phyloP scores from a whole-genome alignment of 2,113 vertebrate species.

The Hyperoodon ampullatus region DNA sequence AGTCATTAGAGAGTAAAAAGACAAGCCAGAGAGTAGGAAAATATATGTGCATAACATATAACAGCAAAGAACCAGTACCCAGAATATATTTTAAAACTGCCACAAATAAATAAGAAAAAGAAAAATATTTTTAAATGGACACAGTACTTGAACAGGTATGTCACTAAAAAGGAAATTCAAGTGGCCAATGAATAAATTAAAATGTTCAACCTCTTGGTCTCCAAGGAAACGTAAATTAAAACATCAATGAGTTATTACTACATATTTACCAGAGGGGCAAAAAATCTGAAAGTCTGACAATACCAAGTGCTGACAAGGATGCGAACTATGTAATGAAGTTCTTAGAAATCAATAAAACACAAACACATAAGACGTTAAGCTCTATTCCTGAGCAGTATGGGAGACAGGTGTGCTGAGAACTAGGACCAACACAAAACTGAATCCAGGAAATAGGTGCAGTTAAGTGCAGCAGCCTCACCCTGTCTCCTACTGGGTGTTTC shows the following conservation, averaged over 20 bases:
- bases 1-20: background rate
- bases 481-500: background rate
- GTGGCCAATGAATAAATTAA: background rate
- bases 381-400: background rate
- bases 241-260: background rate
- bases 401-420: background rate
- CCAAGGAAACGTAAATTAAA: background rate
- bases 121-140: background rate
- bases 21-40: background rate
- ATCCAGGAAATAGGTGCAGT: background rate
- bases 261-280: background rate
- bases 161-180: background rate
- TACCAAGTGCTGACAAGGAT: background rate
- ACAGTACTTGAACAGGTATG: background rate
- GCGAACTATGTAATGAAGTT: background rate
- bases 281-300: background rate
- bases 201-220: background rate
- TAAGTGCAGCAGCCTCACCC: too few relatives aligned
- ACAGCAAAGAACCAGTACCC: background rate
- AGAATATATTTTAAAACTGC: background rate
- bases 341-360: background rate
- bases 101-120: background rate
- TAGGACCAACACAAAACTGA: background rate
- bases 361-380: background rate
- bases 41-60: background rate